Percentiles rank a stretch among this genome's conserved stretches.
Conservation (phyloP, 2,797 vertebrate genomes). For the Anas flavirostris region DNA sequence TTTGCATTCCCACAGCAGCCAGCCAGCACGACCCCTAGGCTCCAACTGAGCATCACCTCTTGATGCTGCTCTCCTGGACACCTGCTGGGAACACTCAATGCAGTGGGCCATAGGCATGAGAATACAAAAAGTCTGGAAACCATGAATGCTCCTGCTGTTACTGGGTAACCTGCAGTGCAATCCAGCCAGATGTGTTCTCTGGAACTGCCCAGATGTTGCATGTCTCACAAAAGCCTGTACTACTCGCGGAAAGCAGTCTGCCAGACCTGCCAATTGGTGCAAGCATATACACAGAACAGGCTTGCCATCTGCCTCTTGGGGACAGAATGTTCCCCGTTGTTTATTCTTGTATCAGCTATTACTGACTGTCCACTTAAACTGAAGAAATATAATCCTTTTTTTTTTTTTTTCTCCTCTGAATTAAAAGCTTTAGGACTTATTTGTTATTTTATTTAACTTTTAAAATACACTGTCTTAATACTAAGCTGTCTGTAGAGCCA, state of each 20-base stretch:
- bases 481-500: background rate
- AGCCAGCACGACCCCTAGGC: background rate
- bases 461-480: background rate
- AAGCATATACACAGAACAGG: background rate
- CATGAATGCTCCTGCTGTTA: background rate
- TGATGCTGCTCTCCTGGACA: background rate
- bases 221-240: background rate
- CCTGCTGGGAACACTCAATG: background rate
- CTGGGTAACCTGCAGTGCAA: background rate
- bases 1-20: fast-evolving
- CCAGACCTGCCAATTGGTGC: too few species aligned
- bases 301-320: background rate
- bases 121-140: background rate
- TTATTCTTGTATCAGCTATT: background rate
- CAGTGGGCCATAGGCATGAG: background rate
- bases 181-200: background rate
- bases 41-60: background rate
- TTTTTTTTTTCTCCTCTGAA: background rate
- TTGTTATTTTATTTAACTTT: background rate
- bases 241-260: background rate
- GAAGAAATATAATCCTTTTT: background rate
- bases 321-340: fast-evolving
- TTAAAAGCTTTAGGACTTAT: background rate
- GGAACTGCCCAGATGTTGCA: background rate
- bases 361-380: background rate